Evolutionary conservation across 2,113 vertebrate genomes (phyloP), one percentile per base, ranked within the genome.

Genomic region (Suricata suricatta): DNA sequence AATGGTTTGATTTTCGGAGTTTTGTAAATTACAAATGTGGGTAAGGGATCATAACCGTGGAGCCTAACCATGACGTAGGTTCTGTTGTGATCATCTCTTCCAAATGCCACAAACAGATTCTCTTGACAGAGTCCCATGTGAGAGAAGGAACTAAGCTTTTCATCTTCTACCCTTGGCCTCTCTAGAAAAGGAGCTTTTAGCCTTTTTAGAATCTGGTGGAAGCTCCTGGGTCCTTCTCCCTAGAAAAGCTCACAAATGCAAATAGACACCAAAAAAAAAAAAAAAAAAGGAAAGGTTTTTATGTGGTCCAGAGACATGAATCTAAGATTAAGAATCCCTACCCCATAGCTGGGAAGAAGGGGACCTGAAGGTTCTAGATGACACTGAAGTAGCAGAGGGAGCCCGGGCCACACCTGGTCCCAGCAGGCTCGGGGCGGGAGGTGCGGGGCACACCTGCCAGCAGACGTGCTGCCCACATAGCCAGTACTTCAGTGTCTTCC

Each of bases 401-500:
- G 74, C 16, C 35, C 80, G 7, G n/a, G 41, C 35, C 25, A 60
- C 19, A 27, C 7, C 63, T 38, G 77, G 71, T 60, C 25, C 54
- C 5, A 10, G 57, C 29, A 17, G 95, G 74, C 41, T 52, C 44
- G 54, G 47, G 54, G 66, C 14, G n/a, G 38, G 35, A 68, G 80
- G 27, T 8, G 3, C 0, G 1, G 38, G 14, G 54, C 38, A 27
- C 33, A 10, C 0, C 5, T 44, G 35, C 33, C 21, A 13, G 79
- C 8, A 17, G 9, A 57, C 0, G 5, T 72, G 41, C 4, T 44
- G 57, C 50, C 5, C 2, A 3, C 25, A 5, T 3, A 27, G 11
- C 1, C 35, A 38, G 57, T 31, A n/a, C 17, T n/a, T 64, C 23
- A n/a, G 13, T 79, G 0, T 23, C n/a, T n/a, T 33, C 44, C 2